These are phyloP conservation scores for Ptilonorhynchus violaceus DNA, from an alignment of 2,113 vertebrate genomes.

Conservation along the genomic window DNA sequence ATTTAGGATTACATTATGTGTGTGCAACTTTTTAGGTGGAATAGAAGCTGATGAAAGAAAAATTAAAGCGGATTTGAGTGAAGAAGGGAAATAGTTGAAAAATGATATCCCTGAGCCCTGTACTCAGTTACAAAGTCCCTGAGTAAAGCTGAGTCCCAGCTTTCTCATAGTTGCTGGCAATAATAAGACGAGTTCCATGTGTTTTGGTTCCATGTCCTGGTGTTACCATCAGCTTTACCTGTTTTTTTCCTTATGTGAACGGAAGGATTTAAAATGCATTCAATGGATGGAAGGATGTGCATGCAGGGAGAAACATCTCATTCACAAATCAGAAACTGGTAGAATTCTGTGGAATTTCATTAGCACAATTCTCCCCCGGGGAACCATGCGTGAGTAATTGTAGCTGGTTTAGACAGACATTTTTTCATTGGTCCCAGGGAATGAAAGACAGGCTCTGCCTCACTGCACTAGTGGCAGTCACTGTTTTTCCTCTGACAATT, in stretches of 20 bases:
- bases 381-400: background rate
- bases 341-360: background rate
- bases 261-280: background rate
- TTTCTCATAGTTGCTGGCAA: background rate
- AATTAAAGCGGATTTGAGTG: background rate
- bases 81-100: background rate
- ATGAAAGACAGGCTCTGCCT: background rate
- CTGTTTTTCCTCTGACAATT: background rate
- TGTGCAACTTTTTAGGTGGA: background rate
- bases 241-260: background rate
- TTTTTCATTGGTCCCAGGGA: background rate
- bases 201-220: background rate
- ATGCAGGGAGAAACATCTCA: background rate
- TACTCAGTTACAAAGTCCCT: too few species aligned
- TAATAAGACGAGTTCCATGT: background rate
- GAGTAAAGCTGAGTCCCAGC: too few species aligned
- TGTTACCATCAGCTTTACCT: background rate
- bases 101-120: background rate
- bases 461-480: background rate
- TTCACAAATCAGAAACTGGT: background rate
- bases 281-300: background rate
- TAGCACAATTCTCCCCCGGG: background rate
- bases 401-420: rapidly evolving
- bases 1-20: background rate
- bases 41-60: background rate